Percentiles rank a stretch among this genome's conserved stretches.
Evolutionary conservation across 2,113 vertebrate genomes (phyloP).

Genomic region (Sceloporus undulatus): DNA sequence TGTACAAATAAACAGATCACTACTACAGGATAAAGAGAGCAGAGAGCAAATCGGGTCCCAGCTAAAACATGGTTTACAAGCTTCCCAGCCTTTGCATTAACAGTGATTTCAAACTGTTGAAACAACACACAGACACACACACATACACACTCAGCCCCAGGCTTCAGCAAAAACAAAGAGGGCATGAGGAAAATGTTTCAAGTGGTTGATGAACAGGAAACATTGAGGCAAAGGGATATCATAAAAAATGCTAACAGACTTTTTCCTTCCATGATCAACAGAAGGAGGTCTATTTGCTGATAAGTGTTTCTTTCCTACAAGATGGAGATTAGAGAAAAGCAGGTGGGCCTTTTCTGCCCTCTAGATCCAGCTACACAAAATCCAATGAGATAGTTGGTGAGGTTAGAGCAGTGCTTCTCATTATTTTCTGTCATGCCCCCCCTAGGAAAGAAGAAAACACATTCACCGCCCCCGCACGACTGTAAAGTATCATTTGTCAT

Average conservation of each 20-base stretch:
- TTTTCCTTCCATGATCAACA: background rate
- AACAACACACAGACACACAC: background rate
- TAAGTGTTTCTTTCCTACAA: background rate
- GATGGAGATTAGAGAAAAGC: background rate
- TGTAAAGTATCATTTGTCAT: too few relatives aligned
- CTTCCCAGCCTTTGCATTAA: constrained; percentile 8
- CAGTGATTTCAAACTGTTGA: constrained; percentile 7
- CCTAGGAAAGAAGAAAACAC: too few relatives aligned
- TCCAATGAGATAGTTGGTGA: background rate
- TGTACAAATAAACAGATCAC: constrained; percentile 46
- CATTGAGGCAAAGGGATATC: background rate
- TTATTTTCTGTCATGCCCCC: too few relatives aligned
- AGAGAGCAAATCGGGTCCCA: background rate
- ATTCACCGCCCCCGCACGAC: too few relatives aligned
- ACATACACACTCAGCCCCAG: background rate
- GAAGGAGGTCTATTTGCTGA: background rate
- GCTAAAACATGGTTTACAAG: constrained; percentile 22
- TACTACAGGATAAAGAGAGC: background rate
- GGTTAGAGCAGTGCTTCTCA: too few relatives aligned
- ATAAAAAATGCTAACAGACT: background rate
- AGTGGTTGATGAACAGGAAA: constrained; percentile 21
- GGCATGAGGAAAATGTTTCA: background rate
- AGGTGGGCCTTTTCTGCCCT: too few relatives aligned
- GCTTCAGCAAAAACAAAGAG: constrained; percentile 9
- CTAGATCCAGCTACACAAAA: background rate